Conservation (phyloP, 2,113 vertebrate genomes). For the Platysternon megacephalum region DNA sequence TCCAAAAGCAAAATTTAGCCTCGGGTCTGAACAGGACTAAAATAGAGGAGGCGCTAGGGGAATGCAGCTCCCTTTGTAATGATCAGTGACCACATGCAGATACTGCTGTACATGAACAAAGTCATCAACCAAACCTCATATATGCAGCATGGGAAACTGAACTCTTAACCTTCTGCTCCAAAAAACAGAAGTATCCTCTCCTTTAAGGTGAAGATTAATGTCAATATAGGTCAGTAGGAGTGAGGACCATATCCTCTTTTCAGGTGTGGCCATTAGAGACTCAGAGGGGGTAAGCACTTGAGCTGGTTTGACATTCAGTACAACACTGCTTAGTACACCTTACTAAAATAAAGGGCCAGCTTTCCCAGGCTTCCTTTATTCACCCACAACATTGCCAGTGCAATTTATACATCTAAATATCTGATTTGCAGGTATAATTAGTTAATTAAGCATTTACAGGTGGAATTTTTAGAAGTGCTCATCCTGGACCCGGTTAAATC, state of each 20-base stretch:
- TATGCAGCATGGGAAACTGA: background rate
- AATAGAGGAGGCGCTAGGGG: fast-evolving
- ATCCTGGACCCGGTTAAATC: background rate
- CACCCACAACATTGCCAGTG: background rate
- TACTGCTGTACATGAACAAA: background rate
- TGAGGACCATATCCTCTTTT: background rate
- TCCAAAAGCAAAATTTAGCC: background rate
- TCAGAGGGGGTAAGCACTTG: fast-evolving
- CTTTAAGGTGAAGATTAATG: background rate
- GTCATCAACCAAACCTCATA: background rate
- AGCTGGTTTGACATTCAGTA: fast-evolving
- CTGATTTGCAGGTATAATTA: background rate
- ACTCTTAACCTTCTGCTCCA: background rate
- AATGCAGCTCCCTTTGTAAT: background rate
- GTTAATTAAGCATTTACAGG: background rate
- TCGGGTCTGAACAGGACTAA: background rate
- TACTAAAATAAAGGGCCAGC: background rate
- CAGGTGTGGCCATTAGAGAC: too few species aligned
- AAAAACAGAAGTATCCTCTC: background rate
- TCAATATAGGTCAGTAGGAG: background rate
- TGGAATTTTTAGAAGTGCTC: background rate
- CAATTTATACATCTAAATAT: background rate
- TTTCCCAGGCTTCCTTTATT: background rate
- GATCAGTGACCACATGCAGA: background rate
- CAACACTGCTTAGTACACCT: fast-evolving